Evolutionary conservation across 2,797 vertebrate species (phyloP), one percentile per base, ranked within the genome.

Genomic region (Rallus crepitans): DNA sequence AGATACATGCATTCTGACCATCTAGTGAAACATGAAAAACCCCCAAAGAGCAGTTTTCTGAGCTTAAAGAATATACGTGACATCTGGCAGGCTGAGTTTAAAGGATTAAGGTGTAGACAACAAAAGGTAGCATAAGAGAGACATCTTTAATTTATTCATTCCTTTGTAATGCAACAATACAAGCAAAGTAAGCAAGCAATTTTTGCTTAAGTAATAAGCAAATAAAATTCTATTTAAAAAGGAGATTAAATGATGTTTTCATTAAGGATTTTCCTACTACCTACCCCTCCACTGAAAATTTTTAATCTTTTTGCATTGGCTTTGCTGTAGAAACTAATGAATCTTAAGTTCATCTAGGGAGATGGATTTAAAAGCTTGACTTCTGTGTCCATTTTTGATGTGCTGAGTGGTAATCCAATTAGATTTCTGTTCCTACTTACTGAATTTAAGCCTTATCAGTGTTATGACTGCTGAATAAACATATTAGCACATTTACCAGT

Each of bases 291-390:
- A 79, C 31, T 86, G 90, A 82, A 82, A 79, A 83, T 88, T 68
- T 96, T 89, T 73, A 83, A 93, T 97, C 83, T 94, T 82, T 90
- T 80, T 91, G 40, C 50, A 52, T 25, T 93, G 90, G 52, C 47
- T 93, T 97, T 97, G 63, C 88, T 84, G 70, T 47, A 75, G 81
- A 86, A 94, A 95, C 53, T 40, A 92, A 85, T 73, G 53, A 92
- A 48, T 48, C 94, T 94, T 66, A 93, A 97, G 91, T 96, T 96
- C 61, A 78, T 76, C 24, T 81, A 37, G 14, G 89, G 79, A 92
- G 56, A 73, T 45, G 68, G 42, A 65, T 61, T 37, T 68, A 47
- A 55, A 75, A 61, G 31, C 79, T 91, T 52, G 72, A 65, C n/a
- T 86, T 52, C 35, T 90, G 27, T 61, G 50, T 53, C 68, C 3